Conservation (phyloP, 2,113 vertebrate genomes). For the Ciconia boyciana region DNA sequence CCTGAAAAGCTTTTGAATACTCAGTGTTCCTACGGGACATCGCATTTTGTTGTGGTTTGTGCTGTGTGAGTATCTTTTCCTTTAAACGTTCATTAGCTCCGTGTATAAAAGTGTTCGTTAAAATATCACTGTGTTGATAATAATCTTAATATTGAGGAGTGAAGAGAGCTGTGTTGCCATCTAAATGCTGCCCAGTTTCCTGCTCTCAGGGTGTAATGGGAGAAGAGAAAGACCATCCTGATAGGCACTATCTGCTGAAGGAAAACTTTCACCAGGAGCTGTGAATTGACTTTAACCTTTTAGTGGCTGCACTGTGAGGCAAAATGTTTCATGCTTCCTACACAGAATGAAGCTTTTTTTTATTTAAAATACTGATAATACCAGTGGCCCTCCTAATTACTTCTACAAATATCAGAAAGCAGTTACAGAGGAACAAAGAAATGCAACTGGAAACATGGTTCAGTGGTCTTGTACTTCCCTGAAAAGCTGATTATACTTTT, state of each 20-base stretch:
- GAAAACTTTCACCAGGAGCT: slow-evolving; percentile 16
- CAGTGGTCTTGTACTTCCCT: slow-evolving; percentile 58
- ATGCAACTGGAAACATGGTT: slow-evolving; percentile 58
- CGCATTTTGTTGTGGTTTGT: background rate
- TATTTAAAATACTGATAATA: background rate
- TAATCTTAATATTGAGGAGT: background rate
- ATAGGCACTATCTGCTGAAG: slow-evolving; percentile 27
- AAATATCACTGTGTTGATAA: background rate
- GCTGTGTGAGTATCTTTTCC: background rate
- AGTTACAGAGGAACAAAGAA: slow-evolving; percentile 59
- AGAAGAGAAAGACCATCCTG: slow-evolving; percentile 7
- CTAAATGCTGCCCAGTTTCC: background rate
- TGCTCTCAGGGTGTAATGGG: background rate
- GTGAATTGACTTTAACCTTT: slow-evolving; percentile 15
- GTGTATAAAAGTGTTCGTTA: background rate
- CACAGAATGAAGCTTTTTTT: background rate
- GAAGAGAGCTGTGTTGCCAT: background rate
- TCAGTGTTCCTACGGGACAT: background rate
- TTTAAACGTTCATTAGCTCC: background rate
- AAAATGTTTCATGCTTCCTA: background rate
- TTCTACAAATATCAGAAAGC: slow-evolving; percentile 34
- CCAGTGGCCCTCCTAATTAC: background rate
- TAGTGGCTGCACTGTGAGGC: background rate
- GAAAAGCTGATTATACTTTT: slow-evolving; percentile 65
- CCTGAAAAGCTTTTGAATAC: background rate